These are phyloP conservation scores for Antheraea pernyi DNA, from an alignment of 1,140 invertebrate species.

Conservation along the genomic window DNA sequence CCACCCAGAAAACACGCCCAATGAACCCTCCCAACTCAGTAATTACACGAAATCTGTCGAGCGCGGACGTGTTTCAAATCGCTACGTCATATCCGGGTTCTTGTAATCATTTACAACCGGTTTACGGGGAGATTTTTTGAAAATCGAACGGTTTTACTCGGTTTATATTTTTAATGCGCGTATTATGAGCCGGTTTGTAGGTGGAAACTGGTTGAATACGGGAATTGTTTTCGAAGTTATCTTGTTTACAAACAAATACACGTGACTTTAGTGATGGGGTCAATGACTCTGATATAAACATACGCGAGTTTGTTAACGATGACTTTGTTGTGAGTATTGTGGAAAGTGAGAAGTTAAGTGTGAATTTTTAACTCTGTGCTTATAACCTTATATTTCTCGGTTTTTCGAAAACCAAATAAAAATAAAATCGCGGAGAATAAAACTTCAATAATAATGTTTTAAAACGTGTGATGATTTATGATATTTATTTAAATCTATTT, in stretches of 20 bases:
- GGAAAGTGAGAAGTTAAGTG: background rate
- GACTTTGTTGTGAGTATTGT: background rate
- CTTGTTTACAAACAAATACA: conserved; percentile 7
- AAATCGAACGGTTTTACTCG: background rate
- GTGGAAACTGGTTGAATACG: background rate
- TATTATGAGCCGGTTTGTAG: background rate
- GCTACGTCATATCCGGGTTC: background rate
- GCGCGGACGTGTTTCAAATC: conserved; percentile 13
- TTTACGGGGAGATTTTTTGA: background rate
- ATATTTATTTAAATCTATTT: too few species aligned
- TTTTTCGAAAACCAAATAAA: too few species aligned
- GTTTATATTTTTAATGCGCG: background rate
- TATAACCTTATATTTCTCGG: background rate
- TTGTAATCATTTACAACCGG: background rate
- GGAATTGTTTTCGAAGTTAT: background rate
- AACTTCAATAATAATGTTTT: too few species aligned
- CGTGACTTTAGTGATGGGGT: background rate
- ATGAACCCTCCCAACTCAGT: conserved; percentile 11
- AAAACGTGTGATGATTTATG: too few species aligned
- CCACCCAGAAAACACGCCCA: conserved; percentile 16
- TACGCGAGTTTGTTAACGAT: background rate
- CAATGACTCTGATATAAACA: conserved; percentile 4
- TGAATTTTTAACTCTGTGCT: background rate
- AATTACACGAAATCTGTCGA: background rate
- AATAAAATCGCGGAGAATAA: too few species aligned